Evolutionary conservation across 2,113 vertebrate genomes (phyloP).

Genomic region (Heterocephalus glaber): DNA sequence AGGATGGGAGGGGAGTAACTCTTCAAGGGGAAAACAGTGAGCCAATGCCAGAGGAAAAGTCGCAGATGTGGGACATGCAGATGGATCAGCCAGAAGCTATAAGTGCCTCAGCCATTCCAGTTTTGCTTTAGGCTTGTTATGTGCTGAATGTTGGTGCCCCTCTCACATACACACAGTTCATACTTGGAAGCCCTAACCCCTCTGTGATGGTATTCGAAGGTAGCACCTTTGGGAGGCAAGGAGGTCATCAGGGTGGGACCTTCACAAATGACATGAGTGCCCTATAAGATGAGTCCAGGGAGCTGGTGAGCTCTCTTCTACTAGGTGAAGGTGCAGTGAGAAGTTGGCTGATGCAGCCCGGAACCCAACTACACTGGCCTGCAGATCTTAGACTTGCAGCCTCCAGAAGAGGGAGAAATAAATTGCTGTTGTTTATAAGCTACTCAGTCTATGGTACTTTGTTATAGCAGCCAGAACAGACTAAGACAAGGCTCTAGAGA

Average conservation of each 20-base stretch:
- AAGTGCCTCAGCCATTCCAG: not conserved
- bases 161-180: no score
- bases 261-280: not conserved
- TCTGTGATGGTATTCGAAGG: not conserved
- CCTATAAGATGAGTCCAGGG: not conserved
- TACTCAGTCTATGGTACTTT: not conserved
- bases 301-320: not conserved
- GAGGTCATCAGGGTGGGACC: not conserved
- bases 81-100: not conserved
- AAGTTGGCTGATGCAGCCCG: not conserved
- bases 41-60: not conserved
- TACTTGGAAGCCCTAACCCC: not conserved
- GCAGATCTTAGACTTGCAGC: not conserved
- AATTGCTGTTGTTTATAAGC: slow-evolving; percentile 27
- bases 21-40: not conserved
- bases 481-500: slow-evolving; percentile 22
- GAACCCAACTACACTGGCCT: not conserved
- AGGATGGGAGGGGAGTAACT: not conserved
- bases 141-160: not conserved
- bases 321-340: not conserved
- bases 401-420: not conserved
- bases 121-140: not conserved
- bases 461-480: not conserved
- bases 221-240: not conserved
- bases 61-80: not conserved